Base-by-base conservation (phyloP, 2,797 vertebrate genomes). In the Steatocranus sp. region DNA sequence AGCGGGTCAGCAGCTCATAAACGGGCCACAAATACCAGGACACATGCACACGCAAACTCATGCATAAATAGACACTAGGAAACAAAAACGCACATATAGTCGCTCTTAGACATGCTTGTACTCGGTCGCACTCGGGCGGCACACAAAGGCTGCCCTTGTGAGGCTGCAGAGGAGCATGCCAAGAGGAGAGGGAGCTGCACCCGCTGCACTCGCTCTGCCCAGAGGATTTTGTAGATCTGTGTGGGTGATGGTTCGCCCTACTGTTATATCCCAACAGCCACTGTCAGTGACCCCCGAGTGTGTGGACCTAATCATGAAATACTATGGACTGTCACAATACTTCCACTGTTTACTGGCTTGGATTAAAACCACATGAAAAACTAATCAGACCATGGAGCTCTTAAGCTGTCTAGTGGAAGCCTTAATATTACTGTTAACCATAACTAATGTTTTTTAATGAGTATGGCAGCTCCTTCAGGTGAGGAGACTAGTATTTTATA, bases 121-220 rank as follows among this genome's bases (percentile, higher is more conserved):
- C 89, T 83, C 32, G 38, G 78, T 84, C 51, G 79, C 86, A 90
- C 49, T 88, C 41, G 12, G 80, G 51, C 73, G 46, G 73, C 53
- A 70, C 80, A 96, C 95, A 96, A 96, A 93, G 92, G 86, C 90
- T 20, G 83, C 84, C 87, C 91, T 94, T 96, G 94, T 96, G 88
- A 83, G 80, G 81, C 84, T 81, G 75, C 86, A 94, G 93, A 94
- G 85, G 86, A 78, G 78, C 46, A 73, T 81, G 85, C 75, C 84
- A 78, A 78, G 76, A 79, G 77, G 83, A 81, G 84, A 76, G 79
- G 66, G 83, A 78, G 80, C 43, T 80, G 78, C 46, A 80, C 86
- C 75, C 82, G 6, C 81, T 85, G 51, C 75, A 79, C 83, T 48
- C 56, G 34, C 77, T 76, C 41, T 58, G 53, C 53, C 80, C 78